Conservation (phyloP, 2,888 invertebrate genomes). For the Alviniconcha strummeri region DNA sequence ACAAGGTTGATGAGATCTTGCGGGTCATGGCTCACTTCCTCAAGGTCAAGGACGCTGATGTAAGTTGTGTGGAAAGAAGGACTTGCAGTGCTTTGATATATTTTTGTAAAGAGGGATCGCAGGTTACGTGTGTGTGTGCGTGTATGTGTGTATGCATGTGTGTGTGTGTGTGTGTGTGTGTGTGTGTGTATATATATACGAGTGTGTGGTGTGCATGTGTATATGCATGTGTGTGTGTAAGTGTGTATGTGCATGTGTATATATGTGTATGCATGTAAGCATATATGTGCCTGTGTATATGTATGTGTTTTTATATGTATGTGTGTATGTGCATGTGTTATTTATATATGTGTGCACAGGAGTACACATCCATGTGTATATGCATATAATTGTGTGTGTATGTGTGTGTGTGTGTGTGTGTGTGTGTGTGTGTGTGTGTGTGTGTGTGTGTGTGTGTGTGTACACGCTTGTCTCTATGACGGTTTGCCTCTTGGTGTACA, state of each 20-base stretch:
- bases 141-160: background rate
- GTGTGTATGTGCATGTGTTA: too few species aligned
- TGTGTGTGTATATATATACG: too few species aligned
- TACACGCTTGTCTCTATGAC: background rate
- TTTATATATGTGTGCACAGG: too few species aligned
- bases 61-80: slow-evolving; percentile 38
- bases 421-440: background rate
- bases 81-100: too few species aligned
- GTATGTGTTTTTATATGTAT: too few species aligned
- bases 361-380: background rate
- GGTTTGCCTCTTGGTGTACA: slow-evolving; percentile 36
- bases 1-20: slow-evolving; percentile 68
- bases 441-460: background rate
- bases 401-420: slow-evolving; percentile 1
- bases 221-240: too few species aligned
- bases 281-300: too few species aligned
- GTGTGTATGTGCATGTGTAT: too few species aligned
- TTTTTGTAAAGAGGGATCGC: too few species aligned
- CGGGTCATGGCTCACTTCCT: slow-evolving; percentile 66
- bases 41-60: slow-evolving; percentile 66
- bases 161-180: too few species aligned
- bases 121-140: background rate
- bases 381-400: background rate
- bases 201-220: too few species aligned
- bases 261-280: too few species aligned